Conservation (phyloP, 2,888 invertebrate genomes). For the Apeira syringaria region DNA sequence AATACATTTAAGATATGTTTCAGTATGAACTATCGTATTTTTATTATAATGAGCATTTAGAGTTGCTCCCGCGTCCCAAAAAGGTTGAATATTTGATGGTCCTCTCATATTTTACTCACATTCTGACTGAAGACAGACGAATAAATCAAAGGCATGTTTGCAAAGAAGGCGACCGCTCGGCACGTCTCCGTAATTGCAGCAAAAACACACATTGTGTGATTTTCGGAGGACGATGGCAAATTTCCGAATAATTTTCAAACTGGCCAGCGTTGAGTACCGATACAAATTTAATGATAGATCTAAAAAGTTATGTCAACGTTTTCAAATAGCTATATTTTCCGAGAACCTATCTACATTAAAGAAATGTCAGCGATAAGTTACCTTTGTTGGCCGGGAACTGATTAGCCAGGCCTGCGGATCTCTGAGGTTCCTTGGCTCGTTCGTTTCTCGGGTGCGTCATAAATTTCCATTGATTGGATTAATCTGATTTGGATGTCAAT, state of each 20-base stretch:
- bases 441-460: conserved; percentile 77
- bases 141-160: conserved; percentile 79
- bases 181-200: conserved; percentile 77
- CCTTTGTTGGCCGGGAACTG: conserved; percentile 60
- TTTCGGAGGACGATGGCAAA: conserved; percentile 78
- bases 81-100: conserved; percentile 76
- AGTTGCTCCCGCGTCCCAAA: conserved; percentile 66
- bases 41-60: conserved; percentile 78
- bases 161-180: conserved; percentile 67
- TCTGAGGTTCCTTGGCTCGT: conserved; percentile 62
- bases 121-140: conserved; percentile 62
- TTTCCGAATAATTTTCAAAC: conserved; percentile 64
- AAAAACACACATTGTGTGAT: conserved; percentile 76
- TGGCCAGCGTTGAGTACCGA: conserved; percentile 12
- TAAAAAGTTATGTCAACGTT: conserved; percentile 20
- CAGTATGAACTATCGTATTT: conserved; percentile 76
- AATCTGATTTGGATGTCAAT: conserved; percentile 84
- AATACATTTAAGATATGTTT: conserved; percentile 34
- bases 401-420: conserved; percentile 69
- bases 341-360: conserved; percentile 30
- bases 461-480: conserved; percentile 84
- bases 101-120: conserved; percentile 77
- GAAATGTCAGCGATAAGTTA: conserved; percentile 39
- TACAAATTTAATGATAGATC: conserved; percentile 22
- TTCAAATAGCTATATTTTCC: conserved; percentile 21